Evolutionary conservation across 1,140 invertebrate genomes (phyloP), one percentile per base, ranked within the genome.

Genomic region (Oppia nitens): DNA sequence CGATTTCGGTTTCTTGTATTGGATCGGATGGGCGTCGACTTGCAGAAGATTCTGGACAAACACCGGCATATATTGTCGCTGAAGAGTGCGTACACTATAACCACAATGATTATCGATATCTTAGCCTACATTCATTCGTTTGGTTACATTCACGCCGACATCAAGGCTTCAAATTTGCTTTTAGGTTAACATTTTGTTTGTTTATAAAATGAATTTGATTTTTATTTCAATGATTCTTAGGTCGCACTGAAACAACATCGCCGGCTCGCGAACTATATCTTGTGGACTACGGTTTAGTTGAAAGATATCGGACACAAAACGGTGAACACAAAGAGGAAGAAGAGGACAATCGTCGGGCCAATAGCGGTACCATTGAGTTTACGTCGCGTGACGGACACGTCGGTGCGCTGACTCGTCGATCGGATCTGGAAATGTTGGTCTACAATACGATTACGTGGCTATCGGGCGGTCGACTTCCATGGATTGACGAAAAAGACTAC

Each of bases 391-490:
- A 98, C 76, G 94, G 92, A 47, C 94, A 98, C 74, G 64, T 66
- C 48, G 62, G 59, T 50, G 63, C 83, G 47, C 84, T 88, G 73
- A 89, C 89, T 11, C 78, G 90, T 62, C 77, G 93, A 71, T 90
- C 88, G 51, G 94, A 98, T 74, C 72, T 98, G 50, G 92, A 97
- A 76, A 91, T 90, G 58, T 76, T 98, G 49, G 93, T 86, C 1
- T 98, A 91, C 66, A 97, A 96, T 74, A 74, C 96, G 65, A 72
- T 97, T 4, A 88, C 92, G 68, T 98, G 93, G 94, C 71, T 93
- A 3, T 85, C 87, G 20, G 86, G 87, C 17, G 32, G 32, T 40
- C 79, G 75, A 65, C 74, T 97, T 57, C 93, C 93, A 0, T 97
- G 92, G 93, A 82, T 79, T 68, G 81, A 82, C 64, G 66, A 80